Evolutionary conservation across 2,113 vertebrate genomes (phyloP), one percentile per base, ranked within the genome.

Genomic region (Sylvia atricapilla): DNA sequence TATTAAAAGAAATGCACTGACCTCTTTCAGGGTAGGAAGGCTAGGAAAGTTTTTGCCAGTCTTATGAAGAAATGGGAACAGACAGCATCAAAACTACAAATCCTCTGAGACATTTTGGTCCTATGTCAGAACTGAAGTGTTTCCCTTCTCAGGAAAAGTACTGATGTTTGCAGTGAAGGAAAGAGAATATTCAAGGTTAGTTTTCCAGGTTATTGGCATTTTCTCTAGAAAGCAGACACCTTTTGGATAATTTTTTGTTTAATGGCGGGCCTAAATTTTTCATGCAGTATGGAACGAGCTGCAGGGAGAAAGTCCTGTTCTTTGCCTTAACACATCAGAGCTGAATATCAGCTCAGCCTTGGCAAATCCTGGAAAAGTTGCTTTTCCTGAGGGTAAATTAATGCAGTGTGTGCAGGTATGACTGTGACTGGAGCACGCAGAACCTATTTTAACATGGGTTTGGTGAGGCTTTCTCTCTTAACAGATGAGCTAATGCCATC

Each of bases 401-500:
- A 47, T 76, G 62, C 50, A 43, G 43, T 0, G 2, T 81, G 64
- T 77, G 37, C 41, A 64, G 67, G 28, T 66, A 35, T 24, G 56
- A 52, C 82, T 70, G 66, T 39, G 92, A 46, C 70, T 93, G 11
- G 41, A 95, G 74, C 77, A 59, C 14, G 8, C 44, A 62, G 46
- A 77, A 59, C 75, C 88, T 62, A 58, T 6, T 85, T 79, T 58
- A 84, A 73, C 58, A 10, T 11, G 30, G 62, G 15, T 95, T 66
- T 76, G 58, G 41, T 52, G 85, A 89, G 75, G 43, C 72, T 90
- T 92, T 89, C 75, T 84, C 82, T 83, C 44, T 56, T 69, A 59
- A 46, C 70, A 94, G 93, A 90, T 79, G 95, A 95, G 76, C 78
- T 93, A 79, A 91, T 92, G 90, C 91, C 66, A 85, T 91, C 91